A percentile compares a stretch with the other conserved stretches of the same genome.
Conservation (phyloP, 2,113 vertebrate species). For the Chlamydotis undulata region DNA sequence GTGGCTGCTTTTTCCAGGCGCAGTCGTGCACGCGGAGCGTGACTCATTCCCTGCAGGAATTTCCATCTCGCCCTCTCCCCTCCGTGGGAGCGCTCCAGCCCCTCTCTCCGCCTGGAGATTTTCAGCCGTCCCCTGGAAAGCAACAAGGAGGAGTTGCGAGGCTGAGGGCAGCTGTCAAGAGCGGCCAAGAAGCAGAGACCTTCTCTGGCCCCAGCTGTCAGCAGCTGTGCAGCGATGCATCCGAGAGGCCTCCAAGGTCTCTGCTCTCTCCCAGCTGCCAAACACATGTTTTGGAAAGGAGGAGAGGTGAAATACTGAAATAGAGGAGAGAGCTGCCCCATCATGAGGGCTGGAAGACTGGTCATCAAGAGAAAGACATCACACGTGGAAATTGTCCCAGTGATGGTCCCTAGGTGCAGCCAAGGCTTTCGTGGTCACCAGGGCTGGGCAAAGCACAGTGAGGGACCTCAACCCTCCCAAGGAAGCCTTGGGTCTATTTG, state of each 20-base stretch:
- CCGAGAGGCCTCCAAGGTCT: not conserved
- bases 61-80: not conserved
- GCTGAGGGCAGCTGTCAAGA: not conserved
- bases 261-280: not conserved
- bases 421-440: not conserved
- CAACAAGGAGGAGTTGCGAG: not conserved
- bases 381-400: rapidly evolving
- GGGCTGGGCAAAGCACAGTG: not conserved
- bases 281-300: not conserved
- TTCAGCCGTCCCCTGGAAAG: not conserved
- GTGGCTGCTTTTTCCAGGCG: not conserved
- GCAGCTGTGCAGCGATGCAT: not conserved
- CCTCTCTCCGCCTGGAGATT: not conserved
- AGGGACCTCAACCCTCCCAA: not conserved
- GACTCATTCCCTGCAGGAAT: constrained; percentile 12
- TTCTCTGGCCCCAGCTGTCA: not conserved
- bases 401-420: not conserved
- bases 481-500: not conserved
- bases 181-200: not conserved
- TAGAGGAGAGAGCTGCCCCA: not conserved
- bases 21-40: not conserved
- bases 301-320: not conserved
- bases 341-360: rapidly evolving
- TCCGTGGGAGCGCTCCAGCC: not conserved
- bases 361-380: not conserved